These are phyloP conservation scores for Drosophila tanythrix DNA, from an alignment of 2,888 invertebrate genomes.

Conservation along the genomic window DNA sequence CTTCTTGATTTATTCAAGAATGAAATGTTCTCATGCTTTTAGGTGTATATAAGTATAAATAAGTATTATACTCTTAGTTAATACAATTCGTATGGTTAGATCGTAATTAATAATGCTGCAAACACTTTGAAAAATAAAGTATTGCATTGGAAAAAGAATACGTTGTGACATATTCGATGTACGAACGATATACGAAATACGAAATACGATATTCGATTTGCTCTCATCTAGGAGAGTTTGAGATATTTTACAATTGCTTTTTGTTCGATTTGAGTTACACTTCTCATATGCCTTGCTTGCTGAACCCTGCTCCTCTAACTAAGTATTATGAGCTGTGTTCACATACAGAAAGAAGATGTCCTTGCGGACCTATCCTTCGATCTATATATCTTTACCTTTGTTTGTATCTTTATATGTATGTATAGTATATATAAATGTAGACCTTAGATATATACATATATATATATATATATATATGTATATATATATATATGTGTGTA, in stretches of 20 bases:
- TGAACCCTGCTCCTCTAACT: constrained; percentile 25
- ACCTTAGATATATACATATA: constrained; percentile 15
- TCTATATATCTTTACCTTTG: neutral
- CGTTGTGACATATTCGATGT: constrained; percentile 35
- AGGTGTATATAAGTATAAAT: constrained; percentile 23
- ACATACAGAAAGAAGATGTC: constrained; percentile 31
- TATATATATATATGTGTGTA: constrained; percentile 6
- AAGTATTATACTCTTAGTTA: constrained; percentile 47
- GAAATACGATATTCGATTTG: constrained; percentile 32
- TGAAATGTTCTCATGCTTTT: constrained; percentile 50
- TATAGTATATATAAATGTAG: constrained; percentile 9
- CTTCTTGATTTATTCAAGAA: constrained; percentile 32
- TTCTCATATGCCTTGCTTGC: constrained; percentile 28
- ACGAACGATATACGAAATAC: constrained; percentile 24
- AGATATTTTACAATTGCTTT: constrained; percentile 75
- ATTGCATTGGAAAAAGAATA: constrained; percentile 57
- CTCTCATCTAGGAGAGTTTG: constrained; percentile 25
- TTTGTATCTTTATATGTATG: constrained; percentile 3
- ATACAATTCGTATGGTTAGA: constrained; percentile 46
- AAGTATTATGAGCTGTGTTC: constrained; percentile 36
- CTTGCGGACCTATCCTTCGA: constrained; percentile 6
- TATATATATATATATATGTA: constrained; percentile 10
- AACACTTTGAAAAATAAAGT: constrained; percentile 78
- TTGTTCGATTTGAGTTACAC: constrained; percentile 49
- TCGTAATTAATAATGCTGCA: constrained; percentile 59